Evolutionary conservation across 2,113 vertebrate species (phyloP).

Genomic region (Grus americana): DNA sequence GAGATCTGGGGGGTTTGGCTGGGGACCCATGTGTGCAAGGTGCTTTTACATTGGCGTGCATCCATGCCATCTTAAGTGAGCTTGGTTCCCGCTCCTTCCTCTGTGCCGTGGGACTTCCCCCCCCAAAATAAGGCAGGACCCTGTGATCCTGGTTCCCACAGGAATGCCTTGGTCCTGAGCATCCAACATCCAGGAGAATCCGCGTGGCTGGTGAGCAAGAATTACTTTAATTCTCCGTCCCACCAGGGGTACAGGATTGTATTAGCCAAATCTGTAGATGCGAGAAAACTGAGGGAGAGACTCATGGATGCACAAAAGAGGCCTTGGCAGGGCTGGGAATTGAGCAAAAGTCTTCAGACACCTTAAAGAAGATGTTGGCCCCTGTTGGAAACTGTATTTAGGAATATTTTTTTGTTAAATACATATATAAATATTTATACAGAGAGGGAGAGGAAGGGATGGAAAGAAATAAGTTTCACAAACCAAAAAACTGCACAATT

Average conservation of each 20-base stretch:
- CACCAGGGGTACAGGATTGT: neutral
- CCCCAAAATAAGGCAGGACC: neutral
- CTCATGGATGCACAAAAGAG: neutral
- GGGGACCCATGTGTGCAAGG: neutral
- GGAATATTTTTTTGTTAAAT: neutral
- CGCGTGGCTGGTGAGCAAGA: fast-evolving
- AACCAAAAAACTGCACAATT: neutral
- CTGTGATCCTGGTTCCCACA: fast-evolving
- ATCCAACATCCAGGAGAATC: neutral
- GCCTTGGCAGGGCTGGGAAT: neutral
- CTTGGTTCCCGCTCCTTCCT: neutral
- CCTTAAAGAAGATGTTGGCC: neutral
- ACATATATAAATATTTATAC: neutral
- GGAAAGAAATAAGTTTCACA: neutral
- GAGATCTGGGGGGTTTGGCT: neutral
- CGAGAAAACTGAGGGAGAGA: neutral
- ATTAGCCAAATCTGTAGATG: neutral
- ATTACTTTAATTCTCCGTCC: neutral
- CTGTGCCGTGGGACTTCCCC: neutral
- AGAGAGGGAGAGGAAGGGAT: neutral
- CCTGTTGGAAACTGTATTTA: neutral
- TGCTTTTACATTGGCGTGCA: neutral
- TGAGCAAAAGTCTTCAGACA: neutral
- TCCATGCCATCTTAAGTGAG: neutral
- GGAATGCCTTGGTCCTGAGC: neutral